A percentile compares a stretch with the other conserved stretches of the same genome.
These are phyloP conservation scores for Achlya flavicornis DNA, from an alignment of 2,888 invertebrate species.

Conservation along the genomic window DNA sequence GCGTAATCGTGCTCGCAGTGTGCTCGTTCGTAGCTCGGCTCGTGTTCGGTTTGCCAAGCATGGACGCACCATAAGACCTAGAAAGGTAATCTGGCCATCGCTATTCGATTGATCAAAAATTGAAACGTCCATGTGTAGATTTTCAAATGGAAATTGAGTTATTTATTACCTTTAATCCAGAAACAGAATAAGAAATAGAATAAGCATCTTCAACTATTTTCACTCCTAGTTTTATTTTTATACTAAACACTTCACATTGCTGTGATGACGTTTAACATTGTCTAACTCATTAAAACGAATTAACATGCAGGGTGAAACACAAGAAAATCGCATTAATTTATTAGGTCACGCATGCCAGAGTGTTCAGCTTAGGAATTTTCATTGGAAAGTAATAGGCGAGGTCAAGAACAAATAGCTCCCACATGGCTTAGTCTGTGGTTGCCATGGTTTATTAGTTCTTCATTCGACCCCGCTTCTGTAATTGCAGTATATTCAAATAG, in stretches of 20 bases:
- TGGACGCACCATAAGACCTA: too few species aligned
- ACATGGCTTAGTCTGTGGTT: constrained; percentile 56
- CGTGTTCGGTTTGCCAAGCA: too few species aligned
- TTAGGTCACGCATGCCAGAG: constrained; percentile 32
- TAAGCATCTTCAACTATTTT: too few species aligned
- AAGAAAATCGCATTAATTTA: constrained; percentile 24
- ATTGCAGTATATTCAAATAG: constrained; percentile 40
- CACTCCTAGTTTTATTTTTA: neutral
- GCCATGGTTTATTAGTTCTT: constrained; percentile 53
- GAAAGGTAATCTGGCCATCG: too few species aligned
- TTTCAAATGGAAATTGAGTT: neutral
- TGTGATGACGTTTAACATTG: neutral
- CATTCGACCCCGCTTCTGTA: constrained; percentile 37
- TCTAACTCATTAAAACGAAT: neutral
- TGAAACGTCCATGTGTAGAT: neutral
- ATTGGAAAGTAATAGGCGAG: constrained; percentile 52
- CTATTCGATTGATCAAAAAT: neutral
- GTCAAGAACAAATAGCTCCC: constrained; percentile 61
- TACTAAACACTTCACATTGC: neutral
- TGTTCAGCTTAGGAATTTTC: constrained; percentile 50
- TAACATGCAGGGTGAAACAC: neutral
- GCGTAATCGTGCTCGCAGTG: too few species aligned
- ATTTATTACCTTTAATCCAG: neutral
- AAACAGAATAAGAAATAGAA: neutral
- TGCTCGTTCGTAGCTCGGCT: too few species aligned